A percentile compares a stretch with the other conserved stretches of the same genome.
phyloP scores from a whole-genome alignment of 2,797 vertebrate genomes.

The Sebastes steindachneri region DNA sequence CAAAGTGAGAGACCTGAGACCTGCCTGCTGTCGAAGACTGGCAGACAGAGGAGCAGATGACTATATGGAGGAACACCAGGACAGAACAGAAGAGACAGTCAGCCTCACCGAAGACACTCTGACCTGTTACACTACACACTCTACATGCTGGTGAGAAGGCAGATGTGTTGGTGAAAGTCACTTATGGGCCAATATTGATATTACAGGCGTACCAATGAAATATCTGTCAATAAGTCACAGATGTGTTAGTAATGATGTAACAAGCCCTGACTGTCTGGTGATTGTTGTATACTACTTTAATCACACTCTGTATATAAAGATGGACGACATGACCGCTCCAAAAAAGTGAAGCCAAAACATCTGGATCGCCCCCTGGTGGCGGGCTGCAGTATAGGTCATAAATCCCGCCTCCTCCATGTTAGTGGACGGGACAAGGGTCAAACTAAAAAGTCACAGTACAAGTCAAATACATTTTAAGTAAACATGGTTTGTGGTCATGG shows the following conservation, averaged over 20 bases:
- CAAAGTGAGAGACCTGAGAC: conserved; percentile 60
- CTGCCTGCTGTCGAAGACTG: conserved; percentile 81
- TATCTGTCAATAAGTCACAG: not conserved
- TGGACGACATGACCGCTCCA: too few species aligned
- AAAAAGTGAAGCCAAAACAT: too few species aligned
- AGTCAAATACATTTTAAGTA: too few species aligned
- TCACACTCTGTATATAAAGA: not conserved
- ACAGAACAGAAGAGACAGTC: conserved; percentile 71
- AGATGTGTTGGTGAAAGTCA: not conserved
- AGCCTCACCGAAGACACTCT: conserved; percentile 37
- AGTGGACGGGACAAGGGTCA: accelerated
- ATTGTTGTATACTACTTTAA: not conserved
- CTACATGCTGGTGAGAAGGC: not conserved
- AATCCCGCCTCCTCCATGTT: too few species aligned
- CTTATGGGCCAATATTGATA: not conserved
- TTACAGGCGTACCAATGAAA: not conserved
- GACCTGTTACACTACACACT: conserved; percentile 21
- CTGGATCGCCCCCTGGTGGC: too few species aligned
- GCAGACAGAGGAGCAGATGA: conserved; percentile 76
- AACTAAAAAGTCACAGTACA: too few species aligned
- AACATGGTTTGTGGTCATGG: too few species aligned
- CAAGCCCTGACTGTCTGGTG: not conserved
- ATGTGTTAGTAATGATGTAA: not conserved
- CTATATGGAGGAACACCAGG: conserved; percentile 67
- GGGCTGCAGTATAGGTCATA: too few species aligned